Evolutionary conservation across 2,888 invertebrate species (phyloP), one percentile per base, ranked within the genome.

Genomic region (Orthonevra nobilis): DNA sequence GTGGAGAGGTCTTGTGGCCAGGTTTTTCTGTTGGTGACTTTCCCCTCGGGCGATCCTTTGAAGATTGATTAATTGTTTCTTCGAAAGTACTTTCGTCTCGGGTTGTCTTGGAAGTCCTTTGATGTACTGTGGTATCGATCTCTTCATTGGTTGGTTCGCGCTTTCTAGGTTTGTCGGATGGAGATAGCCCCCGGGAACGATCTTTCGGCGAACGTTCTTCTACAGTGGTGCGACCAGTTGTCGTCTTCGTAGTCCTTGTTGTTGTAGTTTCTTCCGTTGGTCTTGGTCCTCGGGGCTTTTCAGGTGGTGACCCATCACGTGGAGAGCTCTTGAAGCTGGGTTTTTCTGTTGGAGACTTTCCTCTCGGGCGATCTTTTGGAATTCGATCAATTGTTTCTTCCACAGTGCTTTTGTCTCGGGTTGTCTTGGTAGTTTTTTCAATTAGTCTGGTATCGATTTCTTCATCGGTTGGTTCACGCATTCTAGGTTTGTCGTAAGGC

Each of bases 401-500:
- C 7, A 20, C 5, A 34, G 34, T 34, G 2, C 14, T 32, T 7
- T n/a, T 10, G n/a, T n/a, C n/a, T n/a, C n/a, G n/a, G n/a, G n/a
- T n/a, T n/a, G n/a, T n/a, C n/a, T n/a, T n/a, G n/a, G n/a, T n/a
- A n/a, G n/a, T n/a, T n/a, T n/a, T n/a, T n/a, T n/a, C n/a, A n/a
- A n/a, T n/a, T n/a, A n/a, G n/a, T n/a, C n/a, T n/a, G n/a, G n/a
- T n/a, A n/a, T n/a, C 23, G 23, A 23, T 23, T 3, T 23, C 23
- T 0, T 70, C 77, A 1, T 77, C 64, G 1, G 26, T 58, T 10
- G 54, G 60, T 40, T 30, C 56, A 2, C 36, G 50, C n/a, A 17
- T 19, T 46, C 34, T 48, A 19, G 48, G 64, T 5, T 66, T 70
- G 36, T 66, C 73, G 4, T 61, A 64, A 15, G 81, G 74, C 40